Conservation (phyloP, 30 jellyfish, hydroid and myxozoan genomes). For the Morbakka virulenta region DNA sequence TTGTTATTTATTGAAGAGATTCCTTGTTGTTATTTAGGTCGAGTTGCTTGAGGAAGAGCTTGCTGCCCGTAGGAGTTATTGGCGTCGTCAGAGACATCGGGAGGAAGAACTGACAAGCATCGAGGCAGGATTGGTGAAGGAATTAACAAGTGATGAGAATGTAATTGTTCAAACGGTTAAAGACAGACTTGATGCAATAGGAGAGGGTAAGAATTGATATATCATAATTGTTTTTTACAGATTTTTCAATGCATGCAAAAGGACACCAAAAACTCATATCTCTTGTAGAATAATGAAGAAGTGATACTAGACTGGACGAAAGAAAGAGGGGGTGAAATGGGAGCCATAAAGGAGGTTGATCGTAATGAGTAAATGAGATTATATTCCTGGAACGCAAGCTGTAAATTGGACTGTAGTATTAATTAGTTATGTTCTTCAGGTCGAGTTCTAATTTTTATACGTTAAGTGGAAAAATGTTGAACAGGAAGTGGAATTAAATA, state of each 20-base stretch:
- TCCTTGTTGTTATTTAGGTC: constrained; percentile 20
- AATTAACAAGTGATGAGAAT: constrained; percentile 64
- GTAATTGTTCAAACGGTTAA: constrained; percentile 58
- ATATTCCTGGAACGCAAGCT: not conserved
- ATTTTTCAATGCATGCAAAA: too few relatives aligned
- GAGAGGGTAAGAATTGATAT: constrained; percentile 43
- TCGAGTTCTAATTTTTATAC: too few relatives aligned
- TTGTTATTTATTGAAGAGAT: not conserved
- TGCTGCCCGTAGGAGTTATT: constrained; percentile 87
- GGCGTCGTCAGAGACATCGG: constrained; percentile 93
- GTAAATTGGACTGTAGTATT: too few relatives aligned
- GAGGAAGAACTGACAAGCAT: constrained; percentile 66
- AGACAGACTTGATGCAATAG: constrained; percentile 63
- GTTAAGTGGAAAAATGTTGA: too few relatives aligned
- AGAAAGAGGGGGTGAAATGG: too few relatives aligned
- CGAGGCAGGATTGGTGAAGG: constrained; percentile 56
- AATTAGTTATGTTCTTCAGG: too few relatives aligned
- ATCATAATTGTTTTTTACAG: not conserved
- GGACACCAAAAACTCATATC: too few relatives aligned
- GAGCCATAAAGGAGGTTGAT: too few relatives aligned
- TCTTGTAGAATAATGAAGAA: too few relatives aligned
- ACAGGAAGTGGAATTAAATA: too few relatives aligned
- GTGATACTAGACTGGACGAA: too few relatives aligned
- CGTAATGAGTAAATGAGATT: not conserved
- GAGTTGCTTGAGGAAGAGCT: constrained; percentile 85